Conservation (phyloP, 2,113 vertebrate species). For the Patagioenas fasciata region DNA sequence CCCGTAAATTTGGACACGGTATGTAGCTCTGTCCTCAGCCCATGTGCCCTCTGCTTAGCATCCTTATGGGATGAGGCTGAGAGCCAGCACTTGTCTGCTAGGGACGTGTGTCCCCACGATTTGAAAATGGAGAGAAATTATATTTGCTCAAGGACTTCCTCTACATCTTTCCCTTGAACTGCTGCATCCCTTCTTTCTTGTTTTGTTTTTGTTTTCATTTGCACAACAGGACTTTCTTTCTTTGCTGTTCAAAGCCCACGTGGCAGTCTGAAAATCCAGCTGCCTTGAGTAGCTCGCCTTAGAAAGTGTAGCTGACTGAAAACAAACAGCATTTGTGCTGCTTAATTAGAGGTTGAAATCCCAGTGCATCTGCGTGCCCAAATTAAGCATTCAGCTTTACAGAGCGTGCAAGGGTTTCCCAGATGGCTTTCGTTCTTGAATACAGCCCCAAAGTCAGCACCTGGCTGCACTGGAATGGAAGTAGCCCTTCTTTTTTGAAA, state of each 20-base stretch:
- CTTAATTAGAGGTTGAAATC: constrained; percentile 53
- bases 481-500: not conserved
- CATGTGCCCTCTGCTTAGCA: not conserved
- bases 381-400: constrained; percentile 3
- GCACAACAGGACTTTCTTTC: not conserved
- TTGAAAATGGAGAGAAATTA: accelerated
- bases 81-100: not conserved
- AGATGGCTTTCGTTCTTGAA: constrained; percentile 47
- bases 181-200: not conserved
- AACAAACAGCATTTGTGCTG: constrained; percentile 37
- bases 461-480: constrained; percentile 47
- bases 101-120: accelerated
- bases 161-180: not conserved
- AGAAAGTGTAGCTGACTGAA: not conserved
- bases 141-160: not conserved
- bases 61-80: not conserved
- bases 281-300: not conserved
- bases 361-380: not conserved
- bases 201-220: not conserved
- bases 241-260: not conserved
- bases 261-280: constrained; percentile 38
- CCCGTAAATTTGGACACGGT: not conserved
- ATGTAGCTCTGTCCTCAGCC: not conserved
- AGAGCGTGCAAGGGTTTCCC: not conserved
- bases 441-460: constrained; percentile 6